phyloP scores from a whole-genome alignment of 2,113 vertebrate genomes.

The Vulpes ferrilata region DNA sequence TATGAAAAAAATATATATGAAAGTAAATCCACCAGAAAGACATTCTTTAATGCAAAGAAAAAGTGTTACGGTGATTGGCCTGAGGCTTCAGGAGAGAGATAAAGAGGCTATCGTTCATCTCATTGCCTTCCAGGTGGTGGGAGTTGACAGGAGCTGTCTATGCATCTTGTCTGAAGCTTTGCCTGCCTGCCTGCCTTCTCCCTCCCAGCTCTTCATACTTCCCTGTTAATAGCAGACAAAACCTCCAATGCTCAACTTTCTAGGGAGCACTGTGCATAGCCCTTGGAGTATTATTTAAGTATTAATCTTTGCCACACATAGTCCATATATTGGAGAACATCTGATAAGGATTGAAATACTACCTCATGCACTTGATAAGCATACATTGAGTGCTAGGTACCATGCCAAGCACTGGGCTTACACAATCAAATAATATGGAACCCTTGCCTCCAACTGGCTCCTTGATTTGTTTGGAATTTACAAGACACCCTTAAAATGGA shows the following conservation, averaged over 20 bases:
- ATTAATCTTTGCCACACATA: too few relatives aligned
- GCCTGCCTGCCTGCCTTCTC: neutral
- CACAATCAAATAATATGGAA: rapidly evolving
- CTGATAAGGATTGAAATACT: rapidly evolving
- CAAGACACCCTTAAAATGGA: neutral
- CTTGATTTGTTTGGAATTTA: neutral
- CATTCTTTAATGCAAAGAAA: neutral
- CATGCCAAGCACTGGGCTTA: rapidly evolving
- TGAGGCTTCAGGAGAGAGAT: neutral
- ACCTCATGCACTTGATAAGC: neutral
- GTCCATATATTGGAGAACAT: too few relatives aligned
- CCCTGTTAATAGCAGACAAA: too few relatives aligned
- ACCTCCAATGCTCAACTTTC: rapidly evolving
- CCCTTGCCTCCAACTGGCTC: neutral
- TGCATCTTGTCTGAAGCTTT: rapidly evolving
- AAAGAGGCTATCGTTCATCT: neutral
- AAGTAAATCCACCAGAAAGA: neutral
- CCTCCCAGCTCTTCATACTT: neutral
- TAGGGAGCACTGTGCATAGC: neutral
- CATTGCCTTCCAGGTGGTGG: neutral
- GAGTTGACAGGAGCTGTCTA: rapidly evolving
- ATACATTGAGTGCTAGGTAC: rapidly evolving
- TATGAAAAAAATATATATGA: neutral
- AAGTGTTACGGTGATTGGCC: neutral
- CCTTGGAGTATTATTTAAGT: neutral